Evolutionary conservation across 2,797 vertebrate genomes (phyloP), one percentile per base, ranked within the genome.

Genomic region (Pseudopleuronectes americanus): DNA sequence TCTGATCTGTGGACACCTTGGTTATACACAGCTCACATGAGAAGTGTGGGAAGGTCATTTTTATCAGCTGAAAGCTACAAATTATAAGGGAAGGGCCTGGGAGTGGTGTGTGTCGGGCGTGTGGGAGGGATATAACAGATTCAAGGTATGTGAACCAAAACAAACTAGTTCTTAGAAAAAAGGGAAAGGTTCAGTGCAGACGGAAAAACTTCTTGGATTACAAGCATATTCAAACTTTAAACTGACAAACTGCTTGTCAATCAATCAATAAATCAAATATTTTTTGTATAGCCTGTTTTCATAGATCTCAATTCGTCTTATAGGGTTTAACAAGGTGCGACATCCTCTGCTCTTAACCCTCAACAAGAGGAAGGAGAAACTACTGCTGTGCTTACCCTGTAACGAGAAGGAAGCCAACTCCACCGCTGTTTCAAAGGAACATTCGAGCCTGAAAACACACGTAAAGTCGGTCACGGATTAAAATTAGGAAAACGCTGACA

Each of bases 361-460:
- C 31, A 33, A 33, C 31, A 33, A 33, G 31, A 33, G 8, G 8
- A 9, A 33, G 31, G 31, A 8, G 7, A 33, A 33, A 9, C 31
- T 33, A 33, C 8, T 36, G 63, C 26, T 64, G 19, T 52, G 54
- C 95, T 94, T 92, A 99, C 98, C 97, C 88, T 99, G 98, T 73
- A 99, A 85, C 4, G 95, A 96, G 73, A 98, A 98, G 76, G 96
- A 96, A 58, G 96, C 96, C 92, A 99, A 65, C 80, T 99, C 96
- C 87, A 99, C 95, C 0, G 96, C 95, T 8, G 95, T 98, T 43
- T 97, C 96, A 87, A 98, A 98, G 2, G 97, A 94, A 89, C 98
- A 99, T 63, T 98, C 97, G 78, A 99, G 90, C 78, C 98, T 99
- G 85, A 64, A 85, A 74, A 79, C 10, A 75, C 6, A 57, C 17